Evolutionary conservation across 2,797 vertebrate species (phyloP).

Genomic region (Mormyrops boulengeri): DNA sequence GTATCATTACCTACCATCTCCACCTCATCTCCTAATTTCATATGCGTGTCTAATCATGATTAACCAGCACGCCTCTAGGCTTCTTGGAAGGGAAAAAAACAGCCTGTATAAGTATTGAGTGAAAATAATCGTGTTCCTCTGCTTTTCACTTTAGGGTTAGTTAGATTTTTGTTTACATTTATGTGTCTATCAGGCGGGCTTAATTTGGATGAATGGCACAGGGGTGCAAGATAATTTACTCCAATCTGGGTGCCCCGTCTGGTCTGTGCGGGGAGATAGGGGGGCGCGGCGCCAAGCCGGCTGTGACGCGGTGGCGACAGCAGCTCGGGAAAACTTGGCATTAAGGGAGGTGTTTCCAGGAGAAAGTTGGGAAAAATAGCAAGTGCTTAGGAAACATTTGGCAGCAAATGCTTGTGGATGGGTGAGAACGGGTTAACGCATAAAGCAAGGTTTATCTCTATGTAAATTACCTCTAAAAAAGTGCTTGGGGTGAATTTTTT

Average conservation of each 20-base stretch:
- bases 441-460: neutral
- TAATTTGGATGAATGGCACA: slow-evolving; percentile 12
- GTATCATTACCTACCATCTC: slow-evolving; percentile 17
- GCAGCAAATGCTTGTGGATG: neutral
- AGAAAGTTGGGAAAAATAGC: neutral
- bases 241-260: neutral
- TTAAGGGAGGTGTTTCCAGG: neutral
- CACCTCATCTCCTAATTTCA: slow-evolving; percentile 14
- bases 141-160: slow-evolving; percentile 4
- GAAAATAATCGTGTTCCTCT: slow-evolving; percentile 13
- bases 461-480: neutral
- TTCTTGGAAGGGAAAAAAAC: neutral
- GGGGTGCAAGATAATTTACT: neutral
- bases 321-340: neutral
- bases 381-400: neutral
- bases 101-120: neutral
- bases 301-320: neutral
- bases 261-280: neutral
- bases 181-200: slow-evolving; percentile 10
- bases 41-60: slow-evolving; percentile 23
- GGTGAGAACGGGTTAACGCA: neutral
- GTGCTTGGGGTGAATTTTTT: neutral
- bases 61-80: slow-evolving; percentile 14
- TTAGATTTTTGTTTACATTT: slow-evolving; percentile 9
- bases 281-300: neutral